A percentile compares a stretch with the other conserved stretches of the same genome.
phyloP scores from a whole-genome alignment of 92 coral and sea anemone species.

The Zoanthus sansibaricus region DNA sequence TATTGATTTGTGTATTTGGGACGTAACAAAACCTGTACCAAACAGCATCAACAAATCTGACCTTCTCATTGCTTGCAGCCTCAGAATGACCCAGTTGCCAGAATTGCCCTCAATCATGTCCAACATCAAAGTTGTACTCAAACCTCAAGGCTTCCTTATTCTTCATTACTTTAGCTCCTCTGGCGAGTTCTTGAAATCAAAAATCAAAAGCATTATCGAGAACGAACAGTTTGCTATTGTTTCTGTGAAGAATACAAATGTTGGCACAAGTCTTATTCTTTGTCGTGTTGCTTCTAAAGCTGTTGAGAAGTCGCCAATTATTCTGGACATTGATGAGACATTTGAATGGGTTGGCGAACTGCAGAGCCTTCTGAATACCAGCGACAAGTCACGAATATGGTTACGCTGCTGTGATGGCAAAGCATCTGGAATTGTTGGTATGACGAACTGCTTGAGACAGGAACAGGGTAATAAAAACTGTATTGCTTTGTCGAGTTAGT shows the following conservation, averaged over 20 bases:
- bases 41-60: slow-evolving; percentile 67
- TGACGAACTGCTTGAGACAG: slow-evolving; percentile 84
- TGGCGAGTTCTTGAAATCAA: slow-evolving; percentile 39
- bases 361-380: slow-evolving; percentile 64
- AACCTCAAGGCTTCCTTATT: slow-evolving; percentile 72
- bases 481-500: not conserved
- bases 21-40: slow-evolving; percentile 66
- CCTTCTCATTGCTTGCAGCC: slow-evolving; percentile 71
- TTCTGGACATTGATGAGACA: slow-evolving; percentile 76
- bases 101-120: slow-evolving; percentile 54
- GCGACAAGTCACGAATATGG: slow-evolving; percentile 73
- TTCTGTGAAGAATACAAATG: slow-evolving; percentile 59
- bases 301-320: slow-evolving; percentile 57
- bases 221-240: slow-evolving; percentile 63
- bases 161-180: slow-evolving; percentile 66
- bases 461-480: slow-evolving; percentile 52
- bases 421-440: slow-evolving; percentile 83
- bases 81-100: slow-evolving; percentile 43
- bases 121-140: slow-evolving; percentile 66
- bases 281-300: slow-evolving; percentile 58
- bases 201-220: slow-evolving; percentile 41
- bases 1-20: slow-evolving; percentile 68
- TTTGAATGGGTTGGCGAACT: slow-evolving; percentile 76
- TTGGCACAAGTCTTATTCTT: slow-evolving; percentile 66
- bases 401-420: slow-evolving; percentile 48